phyloP scores from a whole-genome alignment of 2,888 invertebrate species.

The Temnothorax rugatulus region DNA sequence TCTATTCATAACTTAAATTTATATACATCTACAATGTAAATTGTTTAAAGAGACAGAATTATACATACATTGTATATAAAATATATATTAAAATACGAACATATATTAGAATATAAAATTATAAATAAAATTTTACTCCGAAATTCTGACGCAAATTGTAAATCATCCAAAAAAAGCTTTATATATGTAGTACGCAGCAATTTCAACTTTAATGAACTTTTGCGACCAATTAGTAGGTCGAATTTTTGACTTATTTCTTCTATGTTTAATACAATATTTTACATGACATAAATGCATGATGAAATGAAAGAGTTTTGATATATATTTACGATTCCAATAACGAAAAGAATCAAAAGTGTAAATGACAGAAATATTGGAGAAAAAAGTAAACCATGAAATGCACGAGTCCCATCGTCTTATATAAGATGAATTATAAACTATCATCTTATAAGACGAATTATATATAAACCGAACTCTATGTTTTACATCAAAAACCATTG shows the following conservation, averaged over 20 bases:
- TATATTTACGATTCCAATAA: neutral
- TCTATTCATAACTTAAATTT: neutral
- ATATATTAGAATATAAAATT: neutral
- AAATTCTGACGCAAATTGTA: neutral
- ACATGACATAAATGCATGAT: too few relatives aligned
- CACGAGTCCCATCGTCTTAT: neutral
- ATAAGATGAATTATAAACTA: neutral
- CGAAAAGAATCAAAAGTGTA: neutral
- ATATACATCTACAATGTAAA: neutral
- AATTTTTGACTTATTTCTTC: neutral
- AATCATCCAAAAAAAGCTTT: neutral
- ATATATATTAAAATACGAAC: neutral
- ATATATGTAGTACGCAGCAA: neutral
- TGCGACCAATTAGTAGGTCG: neutral
- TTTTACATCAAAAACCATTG: neutral
- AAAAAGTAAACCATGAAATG: neutral
- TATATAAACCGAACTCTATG: neutral
- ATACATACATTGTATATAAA: neutral
- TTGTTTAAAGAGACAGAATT: neutral
- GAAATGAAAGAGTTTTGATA: neutral
- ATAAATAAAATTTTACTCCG: neutral
- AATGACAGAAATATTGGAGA: neutral
- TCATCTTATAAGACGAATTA: neutral
- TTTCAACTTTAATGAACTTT: neutral
- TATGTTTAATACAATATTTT: neutral